phyloP scores from a whole-genome alignment of 2,888 invertebrate genomes.

The Eilema griseolum region DNA sequence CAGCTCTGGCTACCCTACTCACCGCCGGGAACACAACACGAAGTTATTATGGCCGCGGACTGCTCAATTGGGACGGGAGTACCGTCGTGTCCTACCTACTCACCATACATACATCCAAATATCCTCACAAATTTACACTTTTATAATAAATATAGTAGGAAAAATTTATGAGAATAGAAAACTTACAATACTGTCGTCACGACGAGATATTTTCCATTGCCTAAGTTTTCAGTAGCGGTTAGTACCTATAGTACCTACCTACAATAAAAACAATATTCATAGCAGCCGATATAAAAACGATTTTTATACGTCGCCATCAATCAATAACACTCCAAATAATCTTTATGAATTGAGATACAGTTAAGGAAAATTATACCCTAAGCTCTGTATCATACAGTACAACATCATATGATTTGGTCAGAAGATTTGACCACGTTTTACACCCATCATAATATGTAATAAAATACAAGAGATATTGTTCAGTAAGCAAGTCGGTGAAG shows the following conservation, averaged over 20 bases:
- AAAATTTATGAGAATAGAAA: too few relatives aligned
- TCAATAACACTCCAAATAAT: background rate
- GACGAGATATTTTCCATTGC: background rate
- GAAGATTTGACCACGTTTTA: conserved; percentile 5
- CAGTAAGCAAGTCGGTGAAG: conserved; percentile 31
- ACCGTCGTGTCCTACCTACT: too few relatives aligned
- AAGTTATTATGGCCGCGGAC: too few relatives aligned
- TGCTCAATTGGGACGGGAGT: too few relatives aligned
- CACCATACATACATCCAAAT: too few relatives aligned
- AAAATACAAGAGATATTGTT: conserved; percentile 36
- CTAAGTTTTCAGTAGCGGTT: background rate
- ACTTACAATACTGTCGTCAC: background rate
- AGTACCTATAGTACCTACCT: background rate
- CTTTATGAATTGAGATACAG: background rate
- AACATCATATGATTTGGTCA: background rate
- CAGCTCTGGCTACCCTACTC: too few relatives aligned
- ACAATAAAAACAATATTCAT: background rate
- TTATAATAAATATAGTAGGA: too few relatives aligned
- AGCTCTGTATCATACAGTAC: background rate
- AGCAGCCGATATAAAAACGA: background rate
- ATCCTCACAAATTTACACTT: too few relatives aligned
- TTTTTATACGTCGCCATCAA: background rate
- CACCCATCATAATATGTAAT: conserved; percentile 38
- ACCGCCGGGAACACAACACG: too few relatives aligned
- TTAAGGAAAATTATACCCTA: conserved; percentile 13